These are phyloP conservation scores for Hypercompe scribonia DNA, from an alignment of 2,888 invertebrate genomes.

Conservation along the genomic window DNA sequence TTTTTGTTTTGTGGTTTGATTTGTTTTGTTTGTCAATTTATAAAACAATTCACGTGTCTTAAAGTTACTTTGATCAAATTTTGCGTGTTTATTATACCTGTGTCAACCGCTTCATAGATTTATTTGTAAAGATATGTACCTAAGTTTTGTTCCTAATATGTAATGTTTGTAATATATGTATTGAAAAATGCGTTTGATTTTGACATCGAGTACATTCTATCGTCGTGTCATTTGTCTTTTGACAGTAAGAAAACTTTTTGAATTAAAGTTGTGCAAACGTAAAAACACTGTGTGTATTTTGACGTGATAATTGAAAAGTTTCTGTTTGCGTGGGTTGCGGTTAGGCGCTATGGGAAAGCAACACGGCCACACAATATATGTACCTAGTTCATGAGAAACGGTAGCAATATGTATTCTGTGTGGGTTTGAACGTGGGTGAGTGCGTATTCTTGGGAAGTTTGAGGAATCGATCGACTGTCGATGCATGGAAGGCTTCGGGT, in stretches of 20 bases:
- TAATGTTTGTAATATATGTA: no score
- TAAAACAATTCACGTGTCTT: no score
- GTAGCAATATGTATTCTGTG: slow-evolving; percentile 22
- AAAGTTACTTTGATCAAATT: no score
- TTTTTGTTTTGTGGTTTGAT: no score
- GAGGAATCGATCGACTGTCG: slow-evolving; percentile 16
- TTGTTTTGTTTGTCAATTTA: no score
- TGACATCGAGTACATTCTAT: not conserved
- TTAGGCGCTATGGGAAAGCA: slow-evolving; percentile 14
- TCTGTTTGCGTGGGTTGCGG: slow-evolving; percentile 15
- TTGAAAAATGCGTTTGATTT: not conserved
- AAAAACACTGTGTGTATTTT: slow-evolving; percentile 24
- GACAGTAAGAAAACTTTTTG: slow-evolving; percentile 29
- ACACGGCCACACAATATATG: slow-evolving; percentile 8
- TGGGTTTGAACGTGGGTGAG: slow-evolving; percentile 42
- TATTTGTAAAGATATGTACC: no score
- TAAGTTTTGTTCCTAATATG: no score
- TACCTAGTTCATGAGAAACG: slow-evolving; percentile 19
- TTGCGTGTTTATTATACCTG: not conserved
- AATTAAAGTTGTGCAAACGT: slow-evolving; percentile 31
- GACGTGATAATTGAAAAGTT: slow-evolving; percentile 34
- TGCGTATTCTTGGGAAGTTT: slow-evolving; percentile 25
- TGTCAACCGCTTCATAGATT: not conserved
- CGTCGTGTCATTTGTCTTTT: not conserved
- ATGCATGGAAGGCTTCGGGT: slow-evolving; percentile 8